A percentile compares a stretch with the other conserved stretches of the same genome.
These are phyloP conservation scores for Eulacestoma nigropectus DNA, from an alignment of 2,113 vertebrate genomes.

Conservation along the genomic window DNA sequence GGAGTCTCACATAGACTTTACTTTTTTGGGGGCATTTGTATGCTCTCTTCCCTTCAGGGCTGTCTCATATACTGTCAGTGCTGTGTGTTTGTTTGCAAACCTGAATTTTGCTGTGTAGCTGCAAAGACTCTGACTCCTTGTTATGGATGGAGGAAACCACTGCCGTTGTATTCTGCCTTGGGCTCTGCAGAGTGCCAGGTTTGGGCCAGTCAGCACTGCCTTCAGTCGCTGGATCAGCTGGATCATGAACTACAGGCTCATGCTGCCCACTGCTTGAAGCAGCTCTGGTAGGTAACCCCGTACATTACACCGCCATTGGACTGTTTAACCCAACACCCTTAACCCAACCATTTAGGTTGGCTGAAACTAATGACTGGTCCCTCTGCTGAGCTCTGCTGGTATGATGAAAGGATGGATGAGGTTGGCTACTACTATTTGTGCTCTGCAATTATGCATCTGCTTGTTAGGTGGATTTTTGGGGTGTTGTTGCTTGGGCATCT, in stretches of 20 bases:
- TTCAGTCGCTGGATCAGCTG: not conserved
- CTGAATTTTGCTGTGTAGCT: not conserved
- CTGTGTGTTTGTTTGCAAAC: not conserved
- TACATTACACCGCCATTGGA: not conserved
- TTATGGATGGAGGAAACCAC: not conserved
- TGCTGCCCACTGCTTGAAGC: not conserved
- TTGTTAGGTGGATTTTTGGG: not conserved
- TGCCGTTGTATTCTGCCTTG: not conserved
- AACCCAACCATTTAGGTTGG: not conserved
- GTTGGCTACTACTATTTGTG: not conserved
- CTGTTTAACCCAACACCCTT: not conserved
- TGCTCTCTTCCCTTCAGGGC: not conserved
- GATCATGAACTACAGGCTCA: not conserved
- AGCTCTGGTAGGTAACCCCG: not conserved
- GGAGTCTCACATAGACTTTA: not conserved
- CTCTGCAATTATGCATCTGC: not conserved
- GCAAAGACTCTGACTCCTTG: not conserved
- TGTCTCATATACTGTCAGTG: not conserved
- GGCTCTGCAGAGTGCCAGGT: not conserved
- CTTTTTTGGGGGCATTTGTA: not conserved
- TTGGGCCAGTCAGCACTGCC: not conserved
- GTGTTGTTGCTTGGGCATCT: not conserved
- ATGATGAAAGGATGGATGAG: not conserved
- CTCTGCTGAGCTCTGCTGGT: not conserved
- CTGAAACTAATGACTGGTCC: not conserved